Base-by-base conservation (phyloP, 2,888 invertebrate species). In the Sussaba pulchella region DNA sequence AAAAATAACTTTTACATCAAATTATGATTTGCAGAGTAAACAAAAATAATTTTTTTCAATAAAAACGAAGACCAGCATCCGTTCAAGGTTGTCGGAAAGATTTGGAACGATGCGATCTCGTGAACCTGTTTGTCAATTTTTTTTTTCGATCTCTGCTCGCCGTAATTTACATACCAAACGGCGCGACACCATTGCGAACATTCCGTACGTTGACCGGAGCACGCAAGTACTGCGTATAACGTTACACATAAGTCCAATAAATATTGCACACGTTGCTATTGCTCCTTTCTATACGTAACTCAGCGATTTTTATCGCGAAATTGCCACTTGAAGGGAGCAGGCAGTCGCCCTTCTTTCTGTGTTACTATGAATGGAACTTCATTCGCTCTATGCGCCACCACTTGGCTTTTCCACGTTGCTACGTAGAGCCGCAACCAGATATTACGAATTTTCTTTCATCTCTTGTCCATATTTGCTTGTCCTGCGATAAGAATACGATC, bases 251-350 rank as follows among this genome's bases (percentile, higher is more conserved):
- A 43, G 43, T 43, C 43, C 57, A 57, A 70, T 70, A 57, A 70
- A 70, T 70, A 70, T 70, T 70, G 54, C 31, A 57, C 57, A 41
- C 69, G 26, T 54, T 43, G 26, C 19, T 50, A 26, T n/a, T n/a
- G 50, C 24, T 17, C 26, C 63, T 61, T 66, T 61, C 66, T 59
- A 36, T 52, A 82, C 72, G 76, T 84, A 69, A 72, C 75, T 31
- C 45, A 67, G 80, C 82, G 88, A 88, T 86, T 84, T 84, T 85
- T 87, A 86, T 88, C 88, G 82, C 57, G 61, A 76, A 78, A 84
- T 83, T 83, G 84, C 82, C 66, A 75, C 82, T 84, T 70, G 76
- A 84, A 83, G 83, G 63, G 84, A 83, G 83, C 77, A 72, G 50
- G 73, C 59, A 21, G 26, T 1, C 31, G 63, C 67, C 52, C 36